Conservation (phyloP, 2,888 invertebrate species). For the Gandaritis pyraliata region DNA sequence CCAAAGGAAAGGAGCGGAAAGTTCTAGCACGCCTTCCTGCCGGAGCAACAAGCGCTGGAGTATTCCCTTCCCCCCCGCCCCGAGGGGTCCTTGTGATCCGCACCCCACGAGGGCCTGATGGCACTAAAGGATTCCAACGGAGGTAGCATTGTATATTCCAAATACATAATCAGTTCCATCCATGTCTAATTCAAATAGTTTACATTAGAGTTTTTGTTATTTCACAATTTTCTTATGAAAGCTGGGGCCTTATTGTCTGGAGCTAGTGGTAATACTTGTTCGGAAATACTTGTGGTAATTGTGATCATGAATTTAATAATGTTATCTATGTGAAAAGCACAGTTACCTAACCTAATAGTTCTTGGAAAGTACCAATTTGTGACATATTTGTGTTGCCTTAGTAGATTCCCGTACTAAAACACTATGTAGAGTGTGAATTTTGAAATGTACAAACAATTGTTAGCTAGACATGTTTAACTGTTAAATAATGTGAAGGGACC, state of each 20-base stretch:
- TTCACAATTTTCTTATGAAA: conserved; percentile 40
- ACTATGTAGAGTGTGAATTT: conserved; percentile 1
- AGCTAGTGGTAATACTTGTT: conserved; percentile 11
- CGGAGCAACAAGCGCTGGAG: conserved; percentile 63
- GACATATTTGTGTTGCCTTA: conserved; percentile 3
- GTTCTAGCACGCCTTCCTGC: conserved; percentile 71
- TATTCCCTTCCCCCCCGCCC: conserved; percentile 76
- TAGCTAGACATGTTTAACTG: conserved; percentile 9
- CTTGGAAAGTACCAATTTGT: conserved; percentile 2
- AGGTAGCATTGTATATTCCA: conserved; percentile 70
- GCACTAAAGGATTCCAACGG: conserved; percentile 83
- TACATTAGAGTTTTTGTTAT: conserved; percentile 38
- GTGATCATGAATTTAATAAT: background rate
- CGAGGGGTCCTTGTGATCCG: conserved; percentile 86
- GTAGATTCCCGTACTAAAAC: background rate
- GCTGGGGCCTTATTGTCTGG: conserved; percentile 26
- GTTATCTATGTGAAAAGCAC: background rate
- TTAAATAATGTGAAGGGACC: conserved; percentile 25
- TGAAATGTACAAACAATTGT: conserved; percentile 11
- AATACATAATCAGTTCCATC: conserved; percentile 60
- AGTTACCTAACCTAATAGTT: background rate
- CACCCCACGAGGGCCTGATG: conserved; percentile 91
- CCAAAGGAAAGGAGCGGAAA: conserved; percentile 74
- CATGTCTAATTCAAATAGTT: conserved; percentile 49
- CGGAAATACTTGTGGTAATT: background rate